These are phyloP conservation scores for Wasmannia auropunctata DNA, from an alignment of 1,140 invertebrate species.

Conservation along the genomic window DNA sequence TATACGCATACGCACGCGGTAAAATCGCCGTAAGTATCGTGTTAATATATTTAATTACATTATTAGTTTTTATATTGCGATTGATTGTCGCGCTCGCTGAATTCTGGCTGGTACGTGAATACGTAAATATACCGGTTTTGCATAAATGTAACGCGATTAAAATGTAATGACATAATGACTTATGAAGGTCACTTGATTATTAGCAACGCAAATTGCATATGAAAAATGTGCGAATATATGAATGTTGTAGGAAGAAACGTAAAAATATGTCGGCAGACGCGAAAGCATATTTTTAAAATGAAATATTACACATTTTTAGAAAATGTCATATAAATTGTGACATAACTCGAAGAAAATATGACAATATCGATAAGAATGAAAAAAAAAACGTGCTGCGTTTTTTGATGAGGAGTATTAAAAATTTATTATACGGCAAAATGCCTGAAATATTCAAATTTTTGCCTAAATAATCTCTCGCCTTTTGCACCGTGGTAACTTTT, in stretches of 20 bases:
- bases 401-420: neutral
- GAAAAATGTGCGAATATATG: neutral
- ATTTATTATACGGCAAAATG: neutral
- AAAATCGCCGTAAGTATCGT: neutral
- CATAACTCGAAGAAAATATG: neutral
- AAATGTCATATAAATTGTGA: neutral
- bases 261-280: neutral
- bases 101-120: neutral
- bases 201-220: constrained; percentile 19
- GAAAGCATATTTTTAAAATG: neutral
- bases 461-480: too few relatives aligned
- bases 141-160: constrained; percentile 31
- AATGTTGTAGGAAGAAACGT: neutral
- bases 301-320: constrained; percentile 7
- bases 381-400: neutral
- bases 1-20: neutral
- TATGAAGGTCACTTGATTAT: neutral
- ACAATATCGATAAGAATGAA: neutral
- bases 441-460: neutral
- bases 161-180: constrained; percentile 14
- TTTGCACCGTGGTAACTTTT: neutral
- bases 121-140: neutral
- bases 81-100: neutral
- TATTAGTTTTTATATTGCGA: neutral
- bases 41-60: constrained; percentile 1